A percentile compares a stretch with the other conserved stretches of the same genome.
Conservation (phyloP, 2,113 vertebrate genomes). For the Ophthalmolycus amberensis region DNA sequence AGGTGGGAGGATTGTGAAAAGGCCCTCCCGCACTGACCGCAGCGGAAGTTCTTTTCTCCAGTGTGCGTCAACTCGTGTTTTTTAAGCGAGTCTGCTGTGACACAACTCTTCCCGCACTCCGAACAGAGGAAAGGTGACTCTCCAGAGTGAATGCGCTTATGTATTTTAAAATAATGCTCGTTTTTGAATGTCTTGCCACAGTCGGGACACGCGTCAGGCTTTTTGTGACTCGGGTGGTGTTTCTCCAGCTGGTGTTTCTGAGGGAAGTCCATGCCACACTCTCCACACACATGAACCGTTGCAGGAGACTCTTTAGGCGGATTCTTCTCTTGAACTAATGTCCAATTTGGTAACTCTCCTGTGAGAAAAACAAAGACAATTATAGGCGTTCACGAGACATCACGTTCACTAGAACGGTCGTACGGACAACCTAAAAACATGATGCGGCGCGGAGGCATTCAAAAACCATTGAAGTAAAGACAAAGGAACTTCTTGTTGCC, state of each 20-base stretch:
- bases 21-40: constrained; percentile 49
- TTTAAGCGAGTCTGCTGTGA: constrained; percentile 31
- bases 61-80: constrained; percentile 47
- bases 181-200: constrained; percentile 81
- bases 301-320: constrained; percentile 4
- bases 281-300: constrained; percentile 51
- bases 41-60: constrained; percentile 48
- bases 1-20: constrained; percentile 51
- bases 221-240: constrained; percentile 50
- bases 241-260: constrained; percentile 51
- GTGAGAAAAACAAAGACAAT: constrained; percentile 7
- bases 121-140: constrained; percentile 51
- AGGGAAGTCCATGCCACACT: constrained; percentile 66
- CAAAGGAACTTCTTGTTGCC: background rate
- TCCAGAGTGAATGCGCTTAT: constrained; percentile 48
- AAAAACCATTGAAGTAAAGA: background rate
- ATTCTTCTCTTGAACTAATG: constrained; percentile 35
- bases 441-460: no score
- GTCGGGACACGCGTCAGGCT: constrained; percentile 52
- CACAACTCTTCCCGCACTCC: constrained; percentile 47
- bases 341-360: constrained; percentile 52
- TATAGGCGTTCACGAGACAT: background rate
- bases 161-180: constrained; percentile 58
- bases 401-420: no score
- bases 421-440: no score